A percentile compares a stretch with the other conserved stretches of the same genome.
Evolutionary conservation across 2,113 vertebrate genomes (phyloP).

Genomic region (Gallinago undulata): DNA sequence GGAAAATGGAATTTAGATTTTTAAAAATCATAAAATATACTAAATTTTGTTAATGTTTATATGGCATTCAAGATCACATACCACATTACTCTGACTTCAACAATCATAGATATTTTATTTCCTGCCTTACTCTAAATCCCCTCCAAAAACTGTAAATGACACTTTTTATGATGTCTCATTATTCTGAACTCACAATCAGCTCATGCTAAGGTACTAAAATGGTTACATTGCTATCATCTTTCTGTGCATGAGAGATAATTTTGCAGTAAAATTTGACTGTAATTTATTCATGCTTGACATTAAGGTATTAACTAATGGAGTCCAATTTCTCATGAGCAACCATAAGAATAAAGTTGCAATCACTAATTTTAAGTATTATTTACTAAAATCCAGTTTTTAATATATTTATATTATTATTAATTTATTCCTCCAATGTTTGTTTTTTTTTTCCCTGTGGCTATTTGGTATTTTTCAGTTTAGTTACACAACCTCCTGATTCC

Average conservation of each 20-base stretch:
- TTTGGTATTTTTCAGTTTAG: neutral
- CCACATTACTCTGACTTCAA: neutral
- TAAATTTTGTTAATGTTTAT: neutral
- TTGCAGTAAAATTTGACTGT: neutral
- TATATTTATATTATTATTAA: neutral
- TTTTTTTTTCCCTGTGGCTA: neutral
- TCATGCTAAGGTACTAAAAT: neutral
- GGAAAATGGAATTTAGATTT: neutral
- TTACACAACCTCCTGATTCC: neutral
- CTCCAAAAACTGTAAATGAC: neutral
- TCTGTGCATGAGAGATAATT: neutral
- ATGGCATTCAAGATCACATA: neutral
- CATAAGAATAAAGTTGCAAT: neutral
- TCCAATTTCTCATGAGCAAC: neutral
- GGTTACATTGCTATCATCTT: neutral
- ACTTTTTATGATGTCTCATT: neutral
- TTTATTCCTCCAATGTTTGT: neutral
- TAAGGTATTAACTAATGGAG: neutral
- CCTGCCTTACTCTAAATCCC: neutral
- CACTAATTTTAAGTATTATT: neutral
- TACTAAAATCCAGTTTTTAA: neutral
- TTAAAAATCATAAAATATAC: neutral
- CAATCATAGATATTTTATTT: neutral
- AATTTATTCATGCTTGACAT: constrained; percentile 5
- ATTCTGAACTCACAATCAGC: neutral